Base-by-base conservation (phyloP, 2,888 invertebrate genomes). In the Pantelozetes paolii region DNA sequence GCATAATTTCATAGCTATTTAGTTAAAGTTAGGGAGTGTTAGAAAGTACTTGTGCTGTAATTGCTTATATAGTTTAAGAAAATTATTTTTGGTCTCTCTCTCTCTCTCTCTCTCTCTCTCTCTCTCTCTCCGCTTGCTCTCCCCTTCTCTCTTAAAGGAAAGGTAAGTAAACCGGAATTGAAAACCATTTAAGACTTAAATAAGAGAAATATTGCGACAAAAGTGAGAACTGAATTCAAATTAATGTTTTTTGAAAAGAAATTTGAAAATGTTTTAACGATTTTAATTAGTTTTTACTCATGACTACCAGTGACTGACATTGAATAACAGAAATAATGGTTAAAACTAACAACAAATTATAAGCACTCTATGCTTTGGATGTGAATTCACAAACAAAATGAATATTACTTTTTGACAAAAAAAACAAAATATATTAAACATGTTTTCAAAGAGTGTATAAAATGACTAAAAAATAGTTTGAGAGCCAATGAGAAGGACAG, bases 51-150 rank as follows among this genome's bases (percentile, higher is more conserved):
- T 45, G 6, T 57, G 57, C 57, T 57, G 18, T 23, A 57, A 57
- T 57, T 57, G 57, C 57, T 57, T 8, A 23, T 23, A 57, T 20
- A 45, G 2, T 11, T 18, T 3, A 45, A 3, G 2, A 11, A 18
- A 45, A 45, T 45, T 45, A 45, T 18, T 18, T 15, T 45, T 18
- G 8, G 13, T 45, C 45, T 45, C 45, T 45, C 45, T 45, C 45
- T 45, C 45, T 45, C 45, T 45, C 45, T 45, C 45, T 45, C 45
- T 45, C 57, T 57, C 57, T 57, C 57, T 57, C 57, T 57, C 57
- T 57, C 57, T 57, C 57, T 57, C 57, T 57, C 57, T 57, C 57
- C 23, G n/a, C 57, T 57, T 26, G 18, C 57, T 57, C 57, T 57
- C 57, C 23, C 57, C 23, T 26, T 57, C 57, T 57, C 57, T 57